Evolutionary conservation across 2,113 vertebrate species (phyloP).

Genomic region (Hyperoodon ampullatus): DNA sequence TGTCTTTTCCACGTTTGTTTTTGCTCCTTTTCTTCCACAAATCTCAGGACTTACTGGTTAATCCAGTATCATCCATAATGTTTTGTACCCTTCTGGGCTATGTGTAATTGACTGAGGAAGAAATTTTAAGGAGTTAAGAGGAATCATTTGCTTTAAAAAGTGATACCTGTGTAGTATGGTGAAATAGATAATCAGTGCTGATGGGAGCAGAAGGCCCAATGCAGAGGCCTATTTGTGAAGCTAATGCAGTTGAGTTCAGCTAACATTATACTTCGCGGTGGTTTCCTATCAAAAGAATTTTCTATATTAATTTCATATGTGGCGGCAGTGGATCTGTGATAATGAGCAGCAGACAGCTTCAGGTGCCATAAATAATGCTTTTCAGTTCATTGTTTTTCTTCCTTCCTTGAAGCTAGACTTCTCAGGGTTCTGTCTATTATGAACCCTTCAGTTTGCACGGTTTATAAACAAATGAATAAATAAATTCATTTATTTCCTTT

Average conservation of each 20-base stretch:
- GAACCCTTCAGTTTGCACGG: not conserved
- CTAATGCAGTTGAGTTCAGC: not conserved
- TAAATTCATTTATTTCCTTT: constrained; percentile 22
- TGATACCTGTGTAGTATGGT: not conserved
- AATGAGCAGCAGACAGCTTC: not conserved
- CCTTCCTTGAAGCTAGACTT: not conserved
- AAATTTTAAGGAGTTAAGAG: not conserved
- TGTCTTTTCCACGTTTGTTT: not conserved
- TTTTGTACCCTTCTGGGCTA: not conserved
- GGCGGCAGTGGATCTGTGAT: not conserved
- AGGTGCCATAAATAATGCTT: not conserved
- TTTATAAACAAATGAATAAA: not conserved
- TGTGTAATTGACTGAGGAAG: constrained; percentile 6
- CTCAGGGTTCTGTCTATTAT: not conserved
- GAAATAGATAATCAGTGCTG: not conserved
- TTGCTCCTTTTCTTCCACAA: not conserved
- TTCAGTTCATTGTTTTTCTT: constrained; percentile 43
- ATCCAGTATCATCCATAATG: not conserved
- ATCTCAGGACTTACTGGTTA: not conserved
- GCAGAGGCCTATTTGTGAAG: not conserved
- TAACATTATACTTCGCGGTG: not conserved
- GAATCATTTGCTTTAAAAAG: not conserved
- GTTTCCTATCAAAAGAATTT: constrained; percentile 25
- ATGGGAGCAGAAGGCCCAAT: not conserved
- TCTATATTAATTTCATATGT: not conserved